These are phyloP conservation scores for Sternarchorhynchus goeldii DNA, from an alignment of 2,797 vertebrate species.

Conservation along the genomic window DNA sequence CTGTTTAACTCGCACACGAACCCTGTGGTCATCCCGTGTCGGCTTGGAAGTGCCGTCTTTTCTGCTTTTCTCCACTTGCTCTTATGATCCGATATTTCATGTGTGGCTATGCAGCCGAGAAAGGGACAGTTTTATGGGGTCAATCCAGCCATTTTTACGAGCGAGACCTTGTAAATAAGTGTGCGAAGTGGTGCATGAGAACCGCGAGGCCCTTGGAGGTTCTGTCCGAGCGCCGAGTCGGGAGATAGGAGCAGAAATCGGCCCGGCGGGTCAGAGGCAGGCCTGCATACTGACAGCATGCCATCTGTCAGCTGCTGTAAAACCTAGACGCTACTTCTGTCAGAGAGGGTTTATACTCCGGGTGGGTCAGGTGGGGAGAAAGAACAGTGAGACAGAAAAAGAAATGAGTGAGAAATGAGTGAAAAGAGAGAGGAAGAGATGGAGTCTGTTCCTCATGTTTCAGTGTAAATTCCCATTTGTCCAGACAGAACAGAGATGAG, in stretches of 20 bases:
- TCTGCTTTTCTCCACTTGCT: constrained; percentile 43
- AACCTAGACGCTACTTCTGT: neutral
- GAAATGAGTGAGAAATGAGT: no score
- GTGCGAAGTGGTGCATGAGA: neutral
- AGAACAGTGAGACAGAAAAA: no score
- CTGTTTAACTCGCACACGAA: constrained; percentile 54
- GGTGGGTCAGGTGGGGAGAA: no score
- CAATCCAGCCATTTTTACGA: constrained; percentile 50
- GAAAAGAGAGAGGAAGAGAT: no score
- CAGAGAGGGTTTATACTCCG: neutral
- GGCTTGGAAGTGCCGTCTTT: neutral
- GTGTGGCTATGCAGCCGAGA: constrained; percentile 19
- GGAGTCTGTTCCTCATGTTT: no score
- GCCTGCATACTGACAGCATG: neutral
- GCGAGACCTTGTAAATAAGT: constrained; percentile 47
- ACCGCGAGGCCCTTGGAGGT: neutral
- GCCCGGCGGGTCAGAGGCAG: constrained; percentile 6
- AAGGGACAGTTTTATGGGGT: constrained; percentile 47
- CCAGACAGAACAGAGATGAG: no score
- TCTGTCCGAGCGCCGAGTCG: constrained; percentile 43
- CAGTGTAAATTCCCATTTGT: no score
- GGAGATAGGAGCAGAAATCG: constrained; percentile 15
- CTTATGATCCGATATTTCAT: constrained; percentile 57
- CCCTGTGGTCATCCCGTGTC: neutral
- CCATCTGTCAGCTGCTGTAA: constrained; percentile 20